A percentile compares a stretch with the other conserved stretches of the same genome.
phyloP scores from a whole-genome alignment of 1,140 invertebrate species.

The Homarus americanus region DNA sequence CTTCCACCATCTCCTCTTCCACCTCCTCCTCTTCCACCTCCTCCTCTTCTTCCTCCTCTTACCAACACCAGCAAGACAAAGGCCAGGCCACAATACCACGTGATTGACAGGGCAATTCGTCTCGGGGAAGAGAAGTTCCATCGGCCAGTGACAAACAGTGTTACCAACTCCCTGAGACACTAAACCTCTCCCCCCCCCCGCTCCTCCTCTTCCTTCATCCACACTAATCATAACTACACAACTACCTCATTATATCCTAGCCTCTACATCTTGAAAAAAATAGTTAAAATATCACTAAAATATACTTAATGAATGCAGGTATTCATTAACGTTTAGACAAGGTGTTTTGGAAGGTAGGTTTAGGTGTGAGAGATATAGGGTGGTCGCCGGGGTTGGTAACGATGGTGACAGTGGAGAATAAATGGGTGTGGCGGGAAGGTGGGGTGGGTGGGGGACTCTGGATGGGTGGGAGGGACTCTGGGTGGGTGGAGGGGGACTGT shows the following conservation, averaged over 20 bases:
- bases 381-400: conserved; percentile 38
- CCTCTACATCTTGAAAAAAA: neutral
- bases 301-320: too few species aligned
- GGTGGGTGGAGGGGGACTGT: too few species aligned
- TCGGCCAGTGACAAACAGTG: conserved; percentile 64
- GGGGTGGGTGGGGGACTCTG: too few species aligned
- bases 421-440: conserved; percentile 40
- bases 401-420: conserved; percentile 49
- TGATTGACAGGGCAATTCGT: conserved; percentile 69
- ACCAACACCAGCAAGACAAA: conserved; percentile 48
- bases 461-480: too few species aligned
- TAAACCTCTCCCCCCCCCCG: neutral
- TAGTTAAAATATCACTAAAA: neutral
- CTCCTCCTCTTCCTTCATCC: neutral
- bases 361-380: neutral
- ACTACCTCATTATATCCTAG: neutral
- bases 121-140: conserved; percentile 62
- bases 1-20: neutral
- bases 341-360: too few species aligned
- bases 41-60: too few species aligned
- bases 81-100: conserved; percentile 52
- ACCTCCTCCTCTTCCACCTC: too few species aligned
- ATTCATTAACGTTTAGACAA: too few species aligned
- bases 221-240: neutral
- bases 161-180: conserved; percentile 31